These are phyloP conservation scores for Phainopepla nitens DNA, from an alignment of 2,113 vertebrate species.

Conservation along the genomic window DNA sequence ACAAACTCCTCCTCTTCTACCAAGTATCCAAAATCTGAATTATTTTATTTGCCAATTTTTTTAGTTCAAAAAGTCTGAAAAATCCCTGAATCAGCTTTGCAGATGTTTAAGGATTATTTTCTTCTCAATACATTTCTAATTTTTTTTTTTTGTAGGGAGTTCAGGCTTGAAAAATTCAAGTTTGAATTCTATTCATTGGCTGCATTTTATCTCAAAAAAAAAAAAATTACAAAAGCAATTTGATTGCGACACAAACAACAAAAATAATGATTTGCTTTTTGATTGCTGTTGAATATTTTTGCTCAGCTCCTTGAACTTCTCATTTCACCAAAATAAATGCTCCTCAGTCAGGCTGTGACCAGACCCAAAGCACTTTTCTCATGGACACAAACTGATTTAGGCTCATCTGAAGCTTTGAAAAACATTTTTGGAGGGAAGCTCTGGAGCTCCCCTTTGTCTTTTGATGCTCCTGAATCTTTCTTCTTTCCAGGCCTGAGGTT, in stretches of 20 bases:
- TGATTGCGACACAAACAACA: not conserved
- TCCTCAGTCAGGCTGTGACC: not conserved
- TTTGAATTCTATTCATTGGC: too few relatives aligned
- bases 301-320: not conserved
- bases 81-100: not conserved
- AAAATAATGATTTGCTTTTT: not conserved
- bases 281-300: not conserved
- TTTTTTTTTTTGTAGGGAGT: not conserved
- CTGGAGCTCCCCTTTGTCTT: not conserved
- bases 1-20: not conserved
- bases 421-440: not conserved
- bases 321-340: not conserved
- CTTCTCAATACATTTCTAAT: fast-evolving
- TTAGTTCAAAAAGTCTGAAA: too few relatives aligned
- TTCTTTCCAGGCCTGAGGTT: not conserved
- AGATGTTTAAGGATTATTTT: not conserved
- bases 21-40: not conserved
- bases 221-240: not conserved
- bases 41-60: not conserved
- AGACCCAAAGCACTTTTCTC: not conserved
- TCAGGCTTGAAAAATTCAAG: not conserved
- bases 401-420: not conserved
- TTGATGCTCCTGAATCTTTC: not conserved
- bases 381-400: not conserved
- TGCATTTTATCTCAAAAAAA: not conserved